phyloP scores from a whole-genome alignment of 2,797 vertebrate genomes.

The Taeniopygia guttata region DNA sequence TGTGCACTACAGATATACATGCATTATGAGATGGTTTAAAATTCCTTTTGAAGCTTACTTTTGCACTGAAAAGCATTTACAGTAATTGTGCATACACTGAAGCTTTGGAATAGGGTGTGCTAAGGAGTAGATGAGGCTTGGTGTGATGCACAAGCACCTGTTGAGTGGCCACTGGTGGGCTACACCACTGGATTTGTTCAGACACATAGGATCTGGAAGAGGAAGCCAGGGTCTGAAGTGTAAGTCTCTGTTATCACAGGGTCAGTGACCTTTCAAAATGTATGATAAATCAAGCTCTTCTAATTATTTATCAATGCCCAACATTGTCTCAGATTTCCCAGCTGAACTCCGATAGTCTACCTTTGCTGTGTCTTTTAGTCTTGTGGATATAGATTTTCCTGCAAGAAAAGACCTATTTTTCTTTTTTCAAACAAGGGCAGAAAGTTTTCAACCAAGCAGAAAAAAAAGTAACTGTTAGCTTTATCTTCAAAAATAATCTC shows the following conservation, averaged over 20 bases:
- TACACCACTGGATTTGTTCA: not conserved
- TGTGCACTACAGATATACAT: not conserved
- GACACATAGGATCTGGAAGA: not conserved
- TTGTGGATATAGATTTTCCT: not conserved
- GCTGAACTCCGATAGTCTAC: not conserved
- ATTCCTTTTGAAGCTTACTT: not conserved
- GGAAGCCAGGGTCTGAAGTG: not conserved
- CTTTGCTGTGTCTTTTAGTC: not conserved
- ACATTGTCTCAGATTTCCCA: not conserved
- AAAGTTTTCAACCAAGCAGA: not conserved
- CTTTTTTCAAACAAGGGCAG: not conserved
- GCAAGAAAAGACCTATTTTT: not conserved
- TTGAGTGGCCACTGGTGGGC: not conserved
- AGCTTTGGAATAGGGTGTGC: not conserved
- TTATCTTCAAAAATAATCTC: not conserved
- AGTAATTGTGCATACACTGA: not conserved
- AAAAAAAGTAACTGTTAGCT: not conserved
- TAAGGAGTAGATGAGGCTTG: not conserved
- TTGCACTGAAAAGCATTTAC: not conserved
- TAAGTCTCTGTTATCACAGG: not conserved
- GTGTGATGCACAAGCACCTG: not conserved
- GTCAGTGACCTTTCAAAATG: constrained; percentile 25
- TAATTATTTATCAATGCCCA: not conserved
- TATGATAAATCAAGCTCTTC: not conserved
- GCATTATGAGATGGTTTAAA: not conserved